phyloP scores from a whole-genome alignment of 1,140 invertebrate genomes.

The Penaeus vannamei region DNA sequence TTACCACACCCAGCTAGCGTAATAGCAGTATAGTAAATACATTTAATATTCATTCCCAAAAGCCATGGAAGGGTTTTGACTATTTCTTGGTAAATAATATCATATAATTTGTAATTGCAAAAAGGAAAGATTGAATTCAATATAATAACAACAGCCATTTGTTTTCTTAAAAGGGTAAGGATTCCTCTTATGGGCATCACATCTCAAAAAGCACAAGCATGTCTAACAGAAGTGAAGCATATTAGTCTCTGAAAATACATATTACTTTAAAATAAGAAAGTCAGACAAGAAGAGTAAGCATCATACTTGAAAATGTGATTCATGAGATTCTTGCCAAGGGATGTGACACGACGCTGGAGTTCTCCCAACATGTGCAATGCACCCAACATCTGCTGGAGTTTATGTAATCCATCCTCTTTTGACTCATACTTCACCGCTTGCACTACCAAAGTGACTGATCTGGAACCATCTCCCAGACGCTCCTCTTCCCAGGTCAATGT shows the following conservation, averaged over 20 bases:
- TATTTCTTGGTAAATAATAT: too few relatives aligned
- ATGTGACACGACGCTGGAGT: conserved; percentile 52
- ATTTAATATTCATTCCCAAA: too few relatives aligned
- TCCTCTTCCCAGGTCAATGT: conserved; percentile 60
- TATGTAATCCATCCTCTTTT: neutral
- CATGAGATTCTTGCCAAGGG: conserved; percentile 61
- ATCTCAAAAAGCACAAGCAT: neutral
- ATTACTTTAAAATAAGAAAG: neutral
- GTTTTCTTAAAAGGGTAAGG: too few relatives aligned
- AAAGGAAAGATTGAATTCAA: too few relatives aligned
- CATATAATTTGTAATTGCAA: too few relatives aligned
- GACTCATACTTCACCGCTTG: neutral
- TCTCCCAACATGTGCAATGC: conserved; percentile 55
- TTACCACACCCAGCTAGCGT: too few relatives aligned
- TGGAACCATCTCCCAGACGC: conserved; percentile 8
- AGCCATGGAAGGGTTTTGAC: too few relatives aligned
- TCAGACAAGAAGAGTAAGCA: neutral
- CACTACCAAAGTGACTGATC: conserved; percentile 30
- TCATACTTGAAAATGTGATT: conserved; percentile 62
- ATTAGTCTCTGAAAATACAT: conserved; percentile 8
- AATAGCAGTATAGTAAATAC: too few relatives aligned
- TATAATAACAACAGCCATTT: too few relatives aligned
- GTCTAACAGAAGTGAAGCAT: neutral
- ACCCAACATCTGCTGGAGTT: conserved; percentile 52
- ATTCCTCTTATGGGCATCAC: neutral